Evolutionary conservation across 2,797 vertebrate species (phyloP).

Genomic region (Morelia viridis): DNA sequence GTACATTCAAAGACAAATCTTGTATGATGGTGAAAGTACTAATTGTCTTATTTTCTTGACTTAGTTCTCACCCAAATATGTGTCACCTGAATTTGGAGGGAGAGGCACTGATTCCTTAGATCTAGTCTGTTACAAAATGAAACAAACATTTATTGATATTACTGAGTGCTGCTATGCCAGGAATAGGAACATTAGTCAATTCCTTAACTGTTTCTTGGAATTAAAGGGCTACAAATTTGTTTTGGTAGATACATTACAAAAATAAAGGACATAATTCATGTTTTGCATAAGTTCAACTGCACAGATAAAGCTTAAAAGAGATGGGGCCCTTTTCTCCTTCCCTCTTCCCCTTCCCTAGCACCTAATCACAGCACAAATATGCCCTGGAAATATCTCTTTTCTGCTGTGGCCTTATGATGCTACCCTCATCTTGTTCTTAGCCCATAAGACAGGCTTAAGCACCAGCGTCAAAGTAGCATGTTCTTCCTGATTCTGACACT

Average conservation of each 20-base stretch:
- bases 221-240: background rate
- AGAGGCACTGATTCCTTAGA: background rate
- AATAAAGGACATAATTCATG: background rate
- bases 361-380: background rate
- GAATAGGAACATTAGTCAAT: background rate
- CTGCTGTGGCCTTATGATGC: background rate
- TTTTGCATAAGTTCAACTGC: background rate
- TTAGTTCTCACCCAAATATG: background rate
- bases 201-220: background rate
- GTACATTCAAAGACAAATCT: conserved; percentile 31
- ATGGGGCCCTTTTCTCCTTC: background rate
- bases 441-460: background rate
- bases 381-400: background rate
- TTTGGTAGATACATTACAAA: background rate
- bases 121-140: background rate
- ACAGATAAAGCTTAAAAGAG: background rate
- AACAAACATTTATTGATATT: background rate
- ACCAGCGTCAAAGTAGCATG: background rate
- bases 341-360: background rate
- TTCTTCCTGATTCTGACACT: background rate
- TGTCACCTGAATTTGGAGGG: background rate
- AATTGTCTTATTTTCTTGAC: conserved; percentile 11
- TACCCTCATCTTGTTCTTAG: background rate
- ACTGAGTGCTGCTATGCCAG: background rate
- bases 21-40: conserved; percentile 46